Percentiles rank a stretch among this genome's conserved stretches.
phyloP scores from a whole-genome alignment of 2,113 vertebrate genomes.

The Podarcis cretensis region DNA sequence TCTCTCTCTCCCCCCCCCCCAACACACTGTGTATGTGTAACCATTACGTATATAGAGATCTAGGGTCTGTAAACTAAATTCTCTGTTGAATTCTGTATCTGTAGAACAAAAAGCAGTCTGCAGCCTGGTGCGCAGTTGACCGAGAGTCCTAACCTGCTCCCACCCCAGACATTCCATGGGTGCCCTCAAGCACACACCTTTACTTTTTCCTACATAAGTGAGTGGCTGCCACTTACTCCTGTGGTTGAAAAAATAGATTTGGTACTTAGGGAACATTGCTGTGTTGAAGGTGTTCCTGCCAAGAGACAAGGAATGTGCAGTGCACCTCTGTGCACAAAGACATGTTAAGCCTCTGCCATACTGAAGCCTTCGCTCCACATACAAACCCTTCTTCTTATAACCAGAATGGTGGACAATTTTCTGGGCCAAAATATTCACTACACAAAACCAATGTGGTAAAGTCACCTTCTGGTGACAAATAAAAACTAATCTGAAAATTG shows the following conservation, averaged over 20 bases:
- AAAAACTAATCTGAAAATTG: background rate
- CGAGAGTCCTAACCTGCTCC: too few species aligned
- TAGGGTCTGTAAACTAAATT: too few species aligned
- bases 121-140: too few species aligned
- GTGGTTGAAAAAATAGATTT: background rate
- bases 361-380: too few species aligned
- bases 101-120: too few species aligned
- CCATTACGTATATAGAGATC: too few species aligned
- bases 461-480: background rate
- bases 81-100: too few species aligned
- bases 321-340: background rate
- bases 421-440: background rate
- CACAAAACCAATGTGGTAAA: background rate
- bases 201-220: background rate
- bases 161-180: background rate
- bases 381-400: background rate
- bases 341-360: background rate
- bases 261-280: background rate
- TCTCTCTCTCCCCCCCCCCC: background rate
- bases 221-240: background rate
- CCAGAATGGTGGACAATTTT: background rate
- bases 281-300: background rate
- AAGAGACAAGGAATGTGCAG: background rate
- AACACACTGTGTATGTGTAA: too few species aligned
- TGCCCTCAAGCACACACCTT: background rate